phyloP scores from a whole-genome alignment of 1,140 invertebrate genomes.

The Trichomalopsis sarcophagae region DNA sequence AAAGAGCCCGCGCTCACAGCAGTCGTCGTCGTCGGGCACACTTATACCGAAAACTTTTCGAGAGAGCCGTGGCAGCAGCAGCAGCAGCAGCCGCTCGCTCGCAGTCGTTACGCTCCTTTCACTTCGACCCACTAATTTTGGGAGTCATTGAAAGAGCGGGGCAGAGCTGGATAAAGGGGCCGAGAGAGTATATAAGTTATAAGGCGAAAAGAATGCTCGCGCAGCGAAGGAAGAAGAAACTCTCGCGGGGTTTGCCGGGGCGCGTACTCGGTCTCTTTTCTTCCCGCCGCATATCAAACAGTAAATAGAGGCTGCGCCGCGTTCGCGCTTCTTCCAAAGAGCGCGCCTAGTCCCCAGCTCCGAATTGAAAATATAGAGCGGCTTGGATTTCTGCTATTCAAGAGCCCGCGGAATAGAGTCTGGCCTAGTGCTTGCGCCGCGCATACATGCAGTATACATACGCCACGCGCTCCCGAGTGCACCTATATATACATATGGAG shows the following conservation, averaged over 20 bases:
- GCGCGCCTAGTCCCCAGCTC: too few relatives aligned
- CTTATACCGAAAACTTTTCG: slow-evolving; percentile 10
- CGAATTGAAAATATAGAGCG: background rate
- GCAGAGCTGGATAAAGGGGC: background rate
- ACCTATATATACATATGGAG: background rate
- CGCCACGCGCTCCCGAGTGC: background rate
- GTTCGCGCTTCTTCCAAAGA: too few relatives aligned
- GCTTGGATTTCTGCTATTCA: background rate
- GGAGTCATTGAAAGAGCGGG: slow-evolving; percentile 15
- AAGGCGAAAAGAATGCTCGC: background rate
- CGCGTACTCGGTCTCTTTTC: background rate
- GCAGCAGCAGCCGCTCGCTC: background rate
- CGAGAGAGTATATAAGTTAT: background rate
- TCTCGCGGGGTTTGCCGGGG: background rate
- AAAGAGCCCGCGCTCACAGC: background rate
- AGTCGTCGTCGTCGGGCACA: too few relatives aligned
- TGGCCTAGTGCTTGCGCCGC: too few relatives aligned
- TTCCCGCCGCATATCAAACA: background rate
- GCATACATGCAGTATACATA: too few relatives aligned
- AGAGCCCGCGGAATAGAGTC: background rate
- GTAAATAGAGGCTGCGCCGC: background rate
- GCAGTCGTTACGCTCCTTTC: slow-evolving; percentile 27
- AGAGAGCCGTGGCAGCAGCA: background rate
- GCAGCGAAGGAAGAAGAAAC: background rate
- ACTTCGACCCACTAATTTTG: slow-evolving; percentile 44